phyloP scores from a whole-genome alignment of 2,113 vertebrate species.

The Bucco capensis region DNA sequence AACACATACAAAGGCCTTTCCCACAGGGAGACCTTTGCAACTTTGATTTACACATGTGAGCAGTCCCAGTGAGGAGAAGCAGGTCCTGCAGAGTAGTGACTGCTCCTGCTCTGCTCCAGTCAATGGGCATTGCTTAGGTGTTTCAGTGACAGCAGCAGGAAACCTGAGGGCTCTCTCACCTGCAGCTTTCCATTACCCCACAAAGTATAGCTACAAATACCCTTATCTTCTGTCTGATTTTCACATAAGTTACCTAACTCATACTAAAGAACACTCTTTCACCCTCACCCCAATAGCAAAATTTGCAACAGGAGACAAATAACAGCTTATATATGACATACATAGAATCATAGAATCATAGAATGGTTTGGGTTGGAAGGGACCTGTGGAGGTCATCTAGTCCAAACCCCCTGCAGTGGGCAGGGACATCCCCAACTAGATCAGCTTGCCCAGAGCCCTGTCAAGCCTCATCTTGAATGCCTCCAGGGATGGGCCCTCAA shows the following conservation, averaged over 20 bases:
- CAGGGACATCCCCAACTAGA: no score
- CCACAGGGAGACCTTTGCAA: neutral
- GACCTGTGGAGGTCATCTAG: no score
- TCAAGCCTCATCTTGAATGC: no score
- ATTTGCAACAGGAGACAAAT: neutral
- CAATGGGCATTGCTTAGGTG: neutral
- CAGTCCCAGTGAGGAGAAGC: neutral
- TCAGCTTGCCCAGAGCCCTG: no score
- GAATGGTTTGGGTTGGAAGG: no score
- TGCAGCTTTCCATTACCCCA: neutral
- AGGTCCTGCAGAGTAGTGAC: accelerated
- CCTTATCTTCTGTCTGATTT: neutral
- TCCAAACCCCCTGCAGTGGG: no score
- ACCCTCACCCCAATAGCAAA: neutral
- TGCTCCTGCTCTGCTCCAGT: neutral
- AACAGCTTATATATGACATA: neutral
- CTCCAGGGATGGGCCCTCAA: no score
- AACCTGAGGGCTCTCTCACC: neutral
- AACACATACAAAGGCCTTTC: neutral
- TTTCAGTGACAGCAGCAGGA: neutral
- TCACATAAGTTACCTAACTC: neutral
- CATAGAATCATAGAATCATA: no score
- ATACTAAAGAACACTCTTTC: neutral
- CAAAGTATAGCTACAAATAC: neutral
- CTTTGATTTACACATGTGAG: neutral